These are phyloP conservation scores for Drosophila ananassae DNA, from an alignment of 1,140 invertebrate species.

Conservation along the genomic window DNA sequence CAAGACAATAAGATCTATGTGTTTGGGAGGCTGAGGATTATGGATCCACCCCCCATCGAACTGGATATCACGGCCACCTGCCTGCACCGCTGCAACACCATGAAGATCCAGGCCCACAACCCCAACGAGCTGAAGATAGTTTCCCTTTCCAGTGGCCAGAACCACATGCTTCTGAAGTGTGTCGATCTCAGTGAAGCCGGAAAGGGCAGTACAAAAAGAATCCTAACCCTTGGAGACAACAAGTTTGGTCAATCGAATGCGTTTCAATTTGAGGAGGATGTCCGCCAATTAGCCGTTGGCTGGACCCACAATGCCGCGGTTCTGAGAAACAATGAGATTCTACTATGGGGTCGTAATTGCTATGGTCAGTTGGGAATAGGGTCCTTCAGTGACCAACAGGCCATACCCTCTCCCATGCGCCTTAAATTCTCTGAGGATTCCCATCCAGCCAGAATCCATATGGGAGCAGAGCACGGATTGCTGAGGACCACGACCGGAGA, in stretches of 20 bases:
- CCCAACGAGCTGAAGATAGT: slow-evolving; percentile 62
- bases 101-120: slow-evolving; percentile 67
- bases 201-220: slow-evolving; percentile 51
- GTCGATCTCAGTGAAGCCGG: slow-evolving; percentile 31
- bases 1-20: slow-evolving; percentile 84
- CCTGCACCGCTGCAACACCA: slow-evolving; percentile 66
- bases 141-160: slow-evolving; percentile 87
- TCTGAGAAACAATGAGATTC: slow-evolving; percentile 86
- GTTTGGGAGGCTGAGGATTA: slow-evolving; percentile 66
- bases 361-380: slow-evolving; percentile 89
- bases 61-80: slow-evolving; percentile 70
- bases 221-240: slow-evolving; percentile 90
- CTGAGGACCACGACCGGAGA: slow-evolving; percentile 85
- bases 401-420: slow-evolving; percentile 51
- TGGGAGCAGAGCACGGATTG: slow-evolving; percentile 92
- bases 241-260: slow-evolving; percentile 87
- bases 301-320: slow-evolving; percentile 90
- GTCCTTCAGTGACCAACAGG: slow-evolving; percentile 51
- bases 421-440: slow-evolving; percentile 50
- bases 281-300: slow-evolving; percentile 86
- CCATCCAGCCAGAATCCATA: slow-evolving; percentile 85
- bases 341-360: slow-evolving; percentile 92
- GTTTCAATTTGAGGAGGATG: slow-evolving; percentile 76
- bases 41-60: slow-evolving; percentile 72
- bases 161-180: slow-evolving; percentile 88